These are phyloP conservation scores for Lagodon rhomboides DNA, from an alignment of 2,797 vertebrate species.

Conservation along the genomic window DNA sequence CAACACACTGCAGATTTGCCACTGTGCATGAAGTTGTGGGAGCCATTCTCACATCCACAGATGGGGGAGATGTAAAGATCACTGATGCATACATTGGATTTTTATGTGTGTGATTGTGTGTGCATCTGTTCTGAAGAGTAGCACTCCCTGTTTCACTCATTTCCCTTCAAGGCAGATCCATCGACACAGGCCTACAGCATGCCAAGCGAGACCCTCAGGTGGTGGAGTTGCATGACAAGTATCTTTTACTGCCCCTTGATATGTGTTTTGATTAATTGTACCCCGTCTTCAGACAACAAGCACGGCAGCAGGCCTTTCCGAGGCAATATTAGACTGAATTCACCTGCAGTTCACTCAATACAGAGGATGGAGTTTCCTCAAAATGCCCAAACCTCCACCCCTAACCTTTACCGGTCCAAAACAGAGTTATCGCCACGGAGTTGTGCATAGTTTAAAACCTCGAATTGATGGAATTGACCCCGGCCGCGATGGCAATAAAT, in stretches of 20 bases:
- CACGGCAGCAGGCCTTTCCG: neutral
- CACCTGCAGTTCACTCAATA: neutral
- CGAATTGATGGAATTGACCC: constrained; percentile 34
- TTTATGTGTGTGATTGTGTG: constrained; percentile 27
- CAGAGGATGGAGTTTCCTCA: constrained; percentile 1
- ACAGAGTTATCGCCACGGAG: constrained; percentile 21
- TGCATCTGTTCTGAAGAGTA: constrained; percentile 14
- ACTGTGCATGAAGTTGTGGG: constrained; percentile 65
- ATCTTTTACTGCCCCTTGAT: constrained; percentile 16
- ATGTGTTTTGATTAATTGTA: constrained; percentile 17
- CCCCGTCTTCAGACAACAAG: constrained; percentile 5
- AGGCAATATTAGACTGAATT: neutral
- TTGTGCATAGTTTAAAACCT: constrained; percentile 28
- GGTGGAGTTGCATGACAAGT: constrained; percentile 62
- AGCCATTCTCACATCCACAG: constrained; percentile 37
- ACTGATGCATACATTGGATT: constrained; percentile 18
- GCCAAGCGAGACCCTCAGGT: constrained; percentile 47
- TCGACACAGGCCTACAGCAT: constrained; percentile 44
- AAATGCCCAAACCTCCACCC: neutral
- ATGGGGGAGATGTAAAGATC: constrained; percentile 27
- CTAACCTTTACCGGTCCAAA: neutral
- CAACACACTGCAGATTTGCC: constrained; percentile 44
- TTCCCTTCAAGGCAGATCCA: constrained; percentile 24
- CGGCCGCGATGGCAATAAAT: constrained; percentile 4
- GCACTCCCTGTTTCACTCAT: constrained; percentile 17